These are phyloP conservation scores for Pemphigus obesinymphae DNA, from an alignment of 1,140 invertebrate genomes.

Conservation along the genomic window DNA sequence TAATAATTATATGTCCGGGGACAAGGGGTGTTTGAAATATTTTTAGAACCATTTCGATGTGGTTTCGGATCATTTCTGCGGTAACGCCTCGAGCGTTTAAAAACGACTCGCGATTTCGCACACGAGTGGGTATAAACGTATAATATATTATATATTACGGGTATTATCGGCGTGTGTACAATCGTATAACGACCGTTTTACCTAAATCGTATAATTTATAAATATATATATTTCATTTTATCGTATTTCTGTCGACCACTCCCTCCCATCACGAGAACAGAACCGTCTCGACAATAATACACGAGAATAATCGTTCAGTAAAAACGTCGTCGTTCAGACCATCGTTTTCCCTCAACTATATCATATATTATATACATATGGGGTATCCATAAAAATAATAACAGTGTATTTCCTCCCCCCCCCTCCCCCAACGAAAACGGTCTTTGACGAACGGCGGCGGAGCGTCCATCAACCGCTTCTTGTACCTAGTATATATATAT, in stretches of 20 bases:
- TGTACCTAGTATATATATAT: not conserved
- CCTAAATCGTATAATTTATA: not conserved
- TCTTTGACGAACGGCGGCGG: not conserved
- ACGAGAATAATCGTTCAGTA: not conserved
- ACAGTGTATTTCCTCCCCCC: conserved; percentile 21
- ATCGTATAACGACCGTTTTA: not conserved
- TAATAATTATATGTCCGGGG: no score
- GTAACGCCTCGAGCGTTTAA: not conserved
- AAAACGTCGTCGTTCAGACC: conserved; percentile 13
- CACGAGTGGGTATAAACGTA: not conserved
- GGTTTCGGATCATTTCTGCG: no score
- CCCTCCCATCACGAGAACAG: not conserved
- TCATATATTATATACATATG: no score
- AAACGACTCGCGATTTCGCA: not conserved
- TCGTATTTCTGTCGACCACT: not conserved
- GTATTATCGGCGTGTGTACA: not conserved
- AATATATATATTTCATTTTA: conserved; percentile 1
- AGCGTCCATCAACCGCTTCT: not conserved
- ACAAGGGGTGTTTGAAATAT: not conserved
- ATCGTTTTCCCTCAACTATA: conserved; percentile 9
- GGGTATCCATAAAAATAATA: not conserved
- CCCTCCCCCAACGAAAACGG: conserved; percentile 15
- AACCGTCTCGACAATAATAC: not conserved
- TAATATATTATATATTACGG: not conserved
- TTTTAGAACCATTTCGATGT: not conserved